A percentile compares a stretch with the other conserved stretches of the same genome.
phyloP scores from a whole-genome alignment of 1,140 invertebrate genomes.

The Lordiphosa collinella region DNA sequence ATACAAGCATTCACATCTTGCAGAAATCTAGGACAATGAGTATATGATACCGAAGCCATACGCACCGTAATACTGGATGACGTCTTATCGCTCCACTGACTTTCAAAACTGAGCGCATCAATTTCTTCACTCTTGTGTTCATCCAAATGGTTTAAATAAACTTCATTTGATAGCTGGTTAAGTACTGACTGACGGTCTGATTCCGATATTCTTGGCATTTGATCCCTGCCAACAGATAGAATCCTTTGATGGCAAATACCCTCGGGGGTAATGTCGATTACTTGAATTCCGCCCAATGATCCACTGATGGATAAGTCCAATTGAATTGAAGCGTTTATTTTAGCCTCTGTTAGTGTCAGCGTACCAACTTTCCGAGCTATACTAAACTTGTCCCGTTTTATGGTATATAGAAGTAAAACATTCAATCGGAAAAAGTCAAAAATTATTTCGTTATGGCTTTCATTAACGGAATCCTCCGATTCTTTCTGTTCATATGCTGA shows the following conservation, averaged over 20 bases:
- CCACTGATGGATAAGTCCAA: conserved; percentile 86
- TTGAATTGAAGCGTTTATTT: conserved; percentile 93
- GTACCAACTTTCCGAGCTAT: conserved; percentile 95
- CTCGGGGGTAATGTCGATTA: conserved; percentile 93
- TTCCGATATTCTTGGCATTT: conserved; percentile 74
- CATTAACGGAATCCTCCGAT: conserved; percentile 13
- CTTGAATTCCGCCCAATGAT: conserved; percentile 93
- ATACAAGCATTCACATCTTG: conserved; percentile 92
- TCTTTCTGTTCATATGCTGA: conserved; percentile 7
- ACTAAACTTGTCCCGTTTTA: conserved; percentile 85
- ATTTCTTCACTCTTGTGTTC: conserved; percentile 36
- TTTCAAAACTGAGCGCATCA: conserved; percentile 85
- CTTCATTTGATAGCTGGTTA: conserved; percentile 79
- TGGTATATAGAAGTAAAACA: conserved; percentile 90
- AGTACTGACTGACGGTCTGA: conserved; percentile 50
- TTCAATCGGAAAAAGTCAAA: conserved; percentile 96
- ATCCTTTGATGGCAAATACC: conserved; percentile 91
- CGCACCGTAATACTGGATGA: conserved; percentile 83
- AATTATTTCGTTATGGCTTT: conserved; percentile 85
- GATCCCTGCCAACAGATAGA: conserved; percentile 91
- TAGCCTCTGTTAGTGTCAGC: conserved; percentile 93
- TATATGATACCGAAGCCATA: conserved; percentile 96
- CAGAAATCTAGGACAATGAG: conserved; percentile 92
- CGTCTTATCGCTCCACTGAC: conserved; percentile 81
- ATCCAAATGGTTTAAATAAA: conserved; percentile 79